Evolutionary conservation across 1,140 invertebrate species (phyloP).

Genomic region (Scylla paramamosain): DNA sequence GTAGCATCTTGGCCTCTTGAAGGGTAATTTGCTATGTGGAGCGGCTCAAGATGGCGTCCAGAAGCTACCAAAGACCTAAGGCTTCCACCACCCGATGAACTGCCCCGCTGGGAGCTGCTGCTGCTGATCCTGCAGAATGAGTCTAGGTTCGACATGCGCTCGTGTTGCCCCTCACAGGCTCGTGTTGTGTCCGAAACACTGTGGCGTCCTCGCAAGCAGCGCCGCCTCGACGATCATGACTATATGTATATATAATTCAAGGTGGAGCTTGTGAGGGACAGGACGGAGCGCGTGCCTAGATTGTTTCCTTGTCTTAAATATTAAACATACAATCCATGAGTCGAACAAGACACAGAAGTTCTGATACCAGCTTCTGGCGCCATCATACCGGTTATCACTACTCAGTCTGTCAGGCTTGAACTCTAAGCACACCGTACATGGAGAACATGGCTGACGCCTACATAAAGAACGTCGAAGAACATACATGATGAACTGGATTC

Average conservation of each 20-base stretch:
- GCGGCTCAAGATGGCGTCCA: conserved; percentile 55
- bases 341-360: conserved; percentile 67
- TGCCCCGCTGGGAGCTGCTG: conserved; percentile 38
- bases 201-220: neutral
- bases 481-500: conserved; percentile 1
- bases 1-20: conserved; percentile 63
- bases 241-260: neutral
- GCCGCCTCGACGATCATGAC: neutral
- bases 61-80: conserved; percentile 56
- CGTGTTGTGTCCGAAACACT: neutral
- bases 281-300: neutral
- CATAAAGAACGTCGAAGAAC: conserved; percentile 21
- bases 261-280: neutral
- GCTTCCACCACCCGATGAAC: conserved; percentile 32
- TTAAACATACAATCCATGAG: conserved; percentile 70
- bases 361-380: conserved; percentile 62
- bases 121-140: conserved; percentile 46
- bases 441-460: conserved; percentile 31
- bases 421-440: conserved; percentile 4
- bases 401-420: conserved; percentile 26
- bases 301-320: conserved; percentile 48
- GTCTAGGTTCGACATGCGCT: conserved; percentile 9
- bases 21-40: conserved; percentile 42
- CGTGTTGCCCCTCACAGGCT: conserved; percentile 17
- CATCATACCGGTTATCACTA: conserved; percentile 55